Percentiles rank a stretch among this genome's conserved stretches.
These are phyloP conservation scores for Galeopterus variegatus DNA, from an alignment of 2,113 vertebrate genomes.

Conservation along the genomic window DNA sequence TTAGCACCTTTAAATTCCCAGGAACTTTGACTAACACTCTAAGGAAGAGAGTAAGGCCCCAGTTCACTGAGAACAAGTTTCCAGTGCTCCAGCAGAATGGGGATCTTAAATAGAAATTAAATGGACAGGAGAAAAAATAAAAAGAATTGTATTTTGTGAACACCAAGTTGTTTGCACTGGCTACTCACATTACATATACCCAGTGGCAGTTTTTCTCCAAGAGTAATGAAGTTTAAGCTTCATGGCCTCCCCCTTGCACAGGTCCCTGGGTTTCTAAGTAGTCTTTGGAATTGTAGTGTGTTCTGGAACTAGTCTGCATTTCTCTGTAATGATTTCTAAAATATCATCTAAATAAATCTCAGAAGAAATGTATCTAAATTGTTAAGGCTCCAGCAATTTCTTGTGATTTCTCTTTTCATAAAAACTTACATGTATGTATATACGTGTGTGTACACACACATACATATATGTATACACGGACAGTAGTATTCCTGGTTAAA, in stretches of 20 bases:
- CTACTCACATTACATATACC: background rate
- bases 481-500: background rate
- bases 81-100: background rate
- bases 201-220: background rate
- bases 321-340: conserved; percentile 23
- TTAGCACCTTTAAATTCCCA: background rate
- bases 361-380: conserved; percentile 30
- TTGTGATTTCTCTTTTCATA: background rate
- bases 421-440: background rate
- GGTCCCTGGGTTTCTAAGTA: background rate
- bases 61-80: background rate
- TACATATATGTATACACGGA: background rate
- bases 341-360: background rate
- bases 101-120: conserved; percentile 22
- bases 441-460: background rate
- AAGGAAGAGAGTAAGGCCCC: background rate
- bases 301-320: conserved; percentile 25
- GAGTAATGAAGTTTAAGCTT: conserved; percentile 22
- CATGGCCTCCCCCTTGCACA: background rate
- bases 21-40: background rate
- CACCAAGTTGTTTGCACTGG: background rate
- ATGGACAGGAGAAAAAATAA: background rate
- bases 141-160: background rate
- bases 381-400: background rate
- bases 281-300: background rate